Evolutionary conservation across 2,113 vertebrate genomes (phyloP), one percentile per base, ranked within the genome.

Genomic region (Haemorhous mexicanus): DNA sequence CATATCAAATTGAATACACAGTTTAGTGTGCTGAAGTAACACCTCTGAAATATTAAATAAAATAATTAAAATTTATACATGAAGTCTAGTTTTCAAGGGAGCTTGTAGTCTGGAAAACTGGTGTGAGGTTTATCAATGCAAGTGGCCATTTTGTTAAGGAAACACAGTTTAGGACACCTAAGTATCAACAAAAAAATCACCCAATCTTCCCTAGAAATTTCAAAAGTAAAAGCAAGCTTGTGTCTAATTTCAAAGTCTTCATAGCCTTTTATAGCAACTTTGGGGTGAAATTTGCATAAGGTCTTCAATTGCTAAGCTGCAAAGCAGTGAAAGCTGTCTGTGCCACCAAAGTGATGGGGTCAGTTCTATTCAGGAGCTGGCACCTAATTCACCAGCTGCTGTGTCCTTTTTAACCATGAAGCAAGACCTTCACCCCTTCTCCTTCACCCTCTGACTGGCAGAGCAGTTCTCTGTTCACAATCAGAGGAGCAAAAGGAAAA

Each of bases 61-160:
- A 92, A 78, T 62, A 63, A 87, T 59, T 43, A 30, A 83, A 69
- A 56, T n/a, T 17, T 9, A 15, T 27, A 20, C 11, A 41, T 24
- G 19, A 78, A 69, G 6, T 19, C 44, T 37, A 13, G 28, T 63
- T 90, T 63, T 61, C 27, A 86, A 70, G 53, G 43, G 8, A 53
- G 18, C 1, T n/a, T 37, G 64, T 49, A 75, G 19, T 49, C n/a
- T 49, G n/a, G 37, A 84, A 84, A 75, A 56, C 3, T 19, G 23
- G 6, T 23, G 9, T 63, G 59, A 64, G 32, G 47, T 35, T 86
- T 84, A 70, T 39, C 67, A 91, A 41, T 20, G 19, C 16, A 69
- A 0, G 0, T 20, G 21, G 3, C n/a, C 8, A 6, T 59, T 88
- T 52, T 73, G 18, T 37, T 56, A 66, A 61, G 33, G 74, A 49